A percentile compares a stretch with the other conserved stretches of the same genome.
These are phyloP conservation scores for Pelecanoides urinatrix DNA, from an alignment of 2,113 vertebrate genomes.

Conservation along the genomic window DNA sequence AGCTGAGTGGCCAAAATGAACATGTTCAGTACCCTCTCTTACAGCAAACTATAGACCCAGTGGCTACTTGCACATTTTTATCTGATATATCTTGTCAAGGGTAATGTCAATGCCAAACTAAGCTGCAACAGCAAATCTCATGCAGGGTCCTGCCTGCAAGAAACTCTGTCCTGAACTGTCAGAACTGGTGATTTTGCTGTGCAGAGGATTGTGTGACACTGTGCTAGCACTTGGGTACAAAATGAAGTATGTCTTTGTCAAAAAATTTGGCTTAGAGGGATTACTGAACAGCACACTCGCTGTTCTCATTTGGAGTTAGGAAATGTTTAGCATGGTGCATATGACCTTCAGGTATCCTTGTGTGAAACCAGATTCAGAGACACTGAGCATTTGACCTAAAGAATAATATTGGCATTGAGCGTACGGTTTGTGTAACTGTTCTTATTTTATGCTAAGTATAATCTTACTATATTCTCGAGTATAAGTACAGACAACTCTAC, in stretches of 20 bases:
- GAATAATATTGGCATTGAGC: not conserved
- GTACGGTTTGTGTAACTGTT: not conserved
- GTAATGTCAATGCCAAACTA: not conserved
- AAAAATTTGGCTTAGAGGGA: not conserved
- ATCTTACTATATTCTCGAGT: not conserved
- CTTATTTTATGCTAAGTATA: not conserved
- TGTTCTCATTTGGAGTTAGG: not conserved
- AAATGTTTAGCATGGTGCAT: not conserved
- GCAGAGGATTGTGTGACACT: not conserved
- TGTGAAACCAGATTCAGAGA: not conserved
- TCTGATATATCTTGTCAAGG: constrained; percentile 38
- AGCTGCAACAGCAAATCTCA: not conserved
- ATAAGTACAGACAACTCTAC: not conserved
- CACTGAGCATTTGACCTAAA: not conserved
- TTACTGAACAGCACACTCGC: not conserved
- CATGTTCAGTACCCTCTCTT: not conserved
- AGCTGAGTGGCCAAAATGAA: constrained; percentile 50
- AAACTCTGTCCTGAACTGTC: not conserved
- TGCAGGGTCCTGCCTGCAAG: not conserved
- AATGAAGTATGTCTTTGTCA: not conserved
- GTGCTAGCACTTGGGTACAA: not conserved
- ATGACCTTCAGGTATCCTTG: not conserved
- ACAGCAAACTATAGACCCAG: constrained; percentile 16
- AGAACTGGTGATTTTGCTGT: not conserved
- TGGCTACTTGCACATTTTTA: not conserved